phyloP scores from a whole-genome alignment of 2,888 invertebrate genomes.

The Agelastica alni region DNA sequence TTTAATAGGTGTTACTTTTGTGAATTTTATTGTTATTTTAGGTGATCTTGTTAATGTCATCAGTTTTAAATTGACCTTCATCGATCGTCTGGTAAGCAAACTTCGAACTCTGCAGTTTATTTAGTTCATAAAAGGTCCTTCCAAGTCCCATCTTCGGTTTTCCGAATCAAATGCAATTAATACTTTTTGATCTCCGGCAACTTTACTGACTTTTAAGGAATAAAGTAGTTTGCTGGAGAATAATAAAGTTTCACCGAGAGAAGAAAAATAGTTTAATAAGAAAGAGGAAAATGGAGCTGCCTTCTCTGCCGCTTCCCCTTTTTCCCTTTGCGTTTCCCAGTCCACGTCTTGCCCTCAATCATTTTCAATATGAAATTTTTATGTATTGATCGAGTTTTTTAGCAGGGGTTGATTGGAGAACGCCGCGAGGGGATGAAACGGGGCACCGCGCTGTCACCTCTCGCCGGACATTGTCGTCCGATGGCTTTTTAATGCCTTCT shows the following conservation, averaged over 20 bases:
- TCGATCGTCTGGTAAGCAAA: too few relatives aligned
- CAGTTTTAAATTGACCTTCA: too few relatives aligned
- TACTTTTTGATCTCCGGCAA: constrained; percentile 24
- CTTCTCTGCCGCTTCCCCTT: constrained; percentile 22
- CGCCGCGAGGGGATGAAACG: constrained; percentile 44
- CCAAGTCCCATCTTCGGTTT: constrained; percentile 8
- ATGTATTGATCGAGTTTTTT: constrained; percentile 60
- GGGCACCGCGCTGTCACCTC: constrained; percentile 51
- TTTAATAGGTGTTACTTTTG: too few relatives aligned
- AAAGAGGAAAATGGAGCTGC: constrained; percentile 36
- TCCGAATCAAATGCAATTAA: constrained; percentile 29
- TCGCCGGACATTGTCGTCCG: constrained; percentile 50
- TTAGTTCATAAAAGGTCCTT: constrained; percentile 15
- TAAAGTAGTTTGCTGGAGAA: constrained; percentile 33
- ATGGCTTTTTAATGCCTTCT: constrained; percentile 23
- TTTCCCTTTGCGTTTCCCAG: constrained; percentile 33
- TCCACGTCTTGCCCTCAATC: constrained; percentile 53
- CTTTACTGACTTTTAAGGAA: constrained; percentile 24
- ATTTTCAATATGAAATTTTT: constrained; percentile 61
- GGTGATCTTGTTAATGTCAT: too few relatives aligned
- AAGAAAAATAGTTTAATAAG: constrained; percentile 39
- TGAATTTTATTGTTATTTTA: too few relatives aligned
- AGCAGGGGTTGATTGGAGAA: constrained; percentile 49
- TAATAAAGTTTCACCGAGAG: constrained; percentile 34
- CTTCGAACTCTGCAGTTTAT: constrained; percentile 22